Base-by-base conservation (phyloP, 2,113 vertebrate species). In the Hemiprocne comata region DNA sequence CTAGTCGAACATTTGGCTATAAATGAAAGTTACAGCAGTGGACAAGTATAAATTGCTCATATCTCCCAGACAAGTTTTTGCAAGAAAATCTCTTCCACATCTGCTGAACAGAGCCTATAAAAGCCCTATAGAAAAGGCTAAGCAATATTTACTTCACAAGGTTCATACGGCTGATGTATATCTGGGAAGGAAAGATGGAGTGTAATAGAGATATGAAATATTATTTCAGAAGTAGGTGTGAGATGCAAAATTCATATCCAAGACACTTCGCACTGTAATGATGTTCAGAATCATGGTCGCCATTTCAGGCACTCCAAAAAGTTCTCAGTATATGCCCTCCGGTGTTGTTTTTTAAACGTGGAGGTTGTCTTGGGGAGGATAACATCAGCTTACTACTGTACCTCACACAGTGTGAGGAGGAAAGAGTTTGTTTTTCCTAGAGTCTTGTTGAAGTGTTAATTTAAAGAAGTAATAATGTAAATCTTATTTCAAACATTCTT, bases 401-500 rank as follows among this genome's bases (percentile, higher is more conserved):
- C 94, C 87, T 90, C 96, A 97, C 95, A 94, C 94, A 78, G 72
- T 38, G 85, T 81, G 25, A 57, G 46, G 25, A 93, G 72, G 87
- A 94, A 91, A 73, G 67, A 74, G 57, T 92, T 95, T 93, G 69
- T 93, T 96, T 95, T 94, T 93, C 57, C 72, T 90, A 86, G 48
- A 92, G 53, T 80, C 79, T 17, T 81, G 79, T 72, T 96, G 93
- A 96, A 96, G 93, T 96, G 90, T 95, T 97, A 96, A 94, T 96
- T 96, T 96, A 95, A 97, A 97, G 95, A 95, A 94, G 84, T 65
- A 95, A 94, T 93, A 87, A 96, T 81, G 72, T 94, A 94, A 93
- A 96, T 96, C 87, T 95, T 94, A 93, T 94, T 96, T 94, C 86
- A 93, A 96, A 90, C 64, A 86, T 76, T 94, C 87, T 93, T 70